Evolutionary conservation across 2,113 vertebrate genomes (phyloP).

Genomic region (Zosterops japonicus): DNA sequence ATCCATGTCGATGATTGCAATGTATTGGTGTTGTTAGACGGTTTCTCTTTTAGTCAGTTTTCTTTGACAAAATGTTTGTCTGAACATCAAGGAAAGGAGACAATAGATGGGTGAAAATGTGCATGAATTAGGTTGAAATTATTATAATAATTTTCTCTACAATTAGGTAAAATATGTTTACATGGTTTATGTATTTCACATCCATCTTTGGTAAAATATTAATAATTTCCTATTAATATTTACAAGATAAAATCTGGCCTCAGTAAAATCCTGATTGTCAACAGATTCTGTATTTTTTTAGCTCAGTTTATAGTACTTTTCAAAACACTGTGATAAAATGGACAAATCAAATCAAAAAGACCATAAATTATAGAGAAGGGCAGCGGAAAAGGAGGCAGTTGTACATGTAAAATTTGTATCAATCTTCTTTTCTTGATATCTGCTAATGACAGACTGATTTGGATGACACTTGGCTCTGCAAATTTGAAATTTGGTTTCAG

Average conservation of each 20-base stretch:
- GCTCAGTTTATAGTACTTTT: neutral
- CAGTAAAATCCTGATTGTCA: neutral
- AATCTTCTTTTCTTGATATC: neutral
- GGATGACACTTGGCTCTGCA: neutral
- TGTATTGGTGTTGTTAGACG: neutral
- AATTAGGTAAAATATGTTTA: neutral
- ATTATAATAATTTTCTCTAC: neutral
- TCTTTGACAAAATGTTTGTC: neutral
- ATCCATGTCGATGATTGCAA: neutral
- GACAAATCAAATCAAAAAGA: neutral
- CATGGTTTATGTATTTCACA: neutral
- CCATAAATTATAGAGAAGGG: neutral
- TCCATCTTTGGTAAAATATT: neutral
- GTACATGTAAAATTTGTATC: neutral
- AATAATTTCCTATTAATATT: neutral
- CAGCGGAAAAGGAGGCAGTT: neutral
- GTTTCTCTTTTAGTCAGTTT: neutral
- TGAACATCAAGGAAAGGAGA: neutral
- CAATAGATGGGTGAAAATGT: neutral
- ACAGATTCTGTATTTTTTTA: neutral
- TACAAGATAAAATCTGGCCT: neutral
- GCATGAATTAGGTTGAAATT: neutral
- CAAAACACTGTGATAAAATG: neutral
- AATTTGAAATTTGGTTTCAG: neutral
- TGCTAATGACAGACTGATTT: neutral